Base-by-base conservation (phyloP, 2,888 invertebrate genomes). In the Tetheella fluctuosa region DNA sequence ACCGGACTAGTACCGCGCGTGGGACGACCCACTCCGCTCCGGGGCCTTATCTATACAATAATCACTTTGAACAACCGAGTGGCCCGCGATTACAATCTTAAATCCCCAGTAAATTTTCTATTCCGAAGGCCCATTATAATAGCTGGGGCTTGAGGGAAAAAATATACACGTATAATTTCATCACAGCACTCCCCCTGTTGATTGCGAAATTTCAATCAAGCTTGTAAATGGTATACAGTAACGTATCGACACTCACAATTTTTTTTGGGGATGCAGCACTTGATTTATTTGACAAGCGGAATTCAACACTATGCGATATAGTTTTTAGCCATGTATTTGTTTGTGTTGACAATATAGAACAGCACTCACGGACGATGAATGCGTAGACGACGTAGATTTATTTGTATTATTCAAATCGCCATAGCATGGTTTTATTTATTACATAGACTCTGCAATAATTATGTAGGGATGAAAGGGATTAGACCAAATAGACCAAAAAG, bases 181-280 rank as follows among this genome's bases (percentile, higher is more conserved):
- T 90, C 89, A 90, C 86, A 83, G 74, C 78, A 80, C 87, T 86
- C 89, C 90, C 91, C 91, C 85, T 86, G 89, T 89, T 91, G 91
- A 91, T 92, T 92, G 92, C 91, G 72, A 93, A 92, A 92, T 92
- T 93, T 92, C 92, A 92, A 92, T 93, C 92, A 92, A 88, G 83
- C 86, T 82, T 86, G 89, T 91, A 91, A 92, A 91, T 91, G 90
- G 92, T 89, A 80, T 86, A 90, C 90, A 85, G 85, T 85, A 85
- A 87, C 86, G 86, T 80, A 90, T 90, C 90, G 90, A 90, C 90
- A 91, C 89, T 89, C 87, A 77, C 85, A 82, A 85, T 84, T 90
- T 90, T n/a, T 90, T 91, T 89, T 87, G 87, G 91, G 90, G 89
- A 86, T 84, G 85, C 79, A 83, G 76, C 72, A 70, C 70, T 61